A percentile compares a stretch with the other conserved stretches of the same genome.
phyloP scores from a whole-genome alignment of 2,888 invertebrate genomes.

The Electrophaes corylata region DNA sequence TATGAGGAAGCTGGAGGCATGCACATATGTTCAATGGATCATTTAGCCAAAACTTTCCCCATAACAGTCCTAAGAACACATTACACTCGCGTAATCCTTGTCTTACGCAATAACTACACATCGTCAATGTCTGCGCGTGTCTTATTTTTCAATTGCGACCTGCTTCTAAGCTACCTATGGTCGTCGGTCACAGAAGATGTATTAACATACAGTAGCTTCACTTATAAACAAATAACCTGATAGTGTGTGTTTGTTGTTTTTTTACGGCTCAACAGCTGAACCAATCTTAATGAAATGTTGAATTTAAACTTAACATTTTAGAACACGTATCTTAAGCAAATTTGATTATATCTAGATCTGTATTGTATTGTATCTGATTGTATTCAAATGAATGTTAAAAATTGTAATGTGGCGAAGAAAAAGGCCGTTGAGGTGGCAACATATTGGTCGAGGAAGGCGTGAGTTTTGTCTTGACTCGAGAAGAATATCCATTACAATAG shows the following conservation, averaged over 20 bases:
- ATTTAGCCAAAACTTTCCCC: slow-evolving; percentile 19
- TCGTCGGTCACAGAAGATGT: background rate
- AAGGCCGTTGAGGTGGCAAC: too few relatives aligned
- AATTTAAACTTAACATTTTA: too few relatives aligned
- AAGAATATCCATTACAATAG: too few relatives aligned
- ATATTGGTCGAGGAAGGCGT: too few relatives aligned
- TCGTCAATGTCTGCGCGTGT: slow-evolving; percentile 57
- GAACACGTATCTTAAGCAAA: too few relatives aligned
- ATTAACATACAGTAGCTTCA: background rate
- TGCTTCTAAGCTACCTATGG: slow-evolving; percentile 46
- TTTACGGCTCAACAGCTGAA: background rate
- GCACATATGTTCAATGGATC: slow-evolving; percentile 11
- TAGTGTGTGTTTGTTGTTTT: background rate
- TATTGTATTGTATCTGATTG: too few relatives aligned
- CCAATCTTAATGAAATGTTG: too few relatives aligned
- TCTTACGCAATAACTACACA: slow-evolving; percentile 60
- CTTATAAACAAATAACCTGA: background rate
- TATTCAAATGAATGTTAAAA: too few relatives aligned
- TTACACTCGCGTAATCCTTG: slow-evolving; percentile 52
- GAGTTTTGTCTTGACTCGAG: too few relatives aligned
- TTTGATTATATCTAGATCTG: too few relatives aligned
- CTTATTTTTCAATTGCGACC: slow-evolving; percentile 67
- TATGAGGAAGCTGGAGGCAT: too few relatives aligned
- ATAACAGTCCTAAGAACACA: slow-evolving; percentile 18
- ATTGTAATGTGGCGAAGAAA: too few relatives aligned